Evolutionary conservation across 2,113 vertebrate species (phyloP), one percentile per base, ranked within the genome.

Genomic region (Taxidea taxus): DNA sequence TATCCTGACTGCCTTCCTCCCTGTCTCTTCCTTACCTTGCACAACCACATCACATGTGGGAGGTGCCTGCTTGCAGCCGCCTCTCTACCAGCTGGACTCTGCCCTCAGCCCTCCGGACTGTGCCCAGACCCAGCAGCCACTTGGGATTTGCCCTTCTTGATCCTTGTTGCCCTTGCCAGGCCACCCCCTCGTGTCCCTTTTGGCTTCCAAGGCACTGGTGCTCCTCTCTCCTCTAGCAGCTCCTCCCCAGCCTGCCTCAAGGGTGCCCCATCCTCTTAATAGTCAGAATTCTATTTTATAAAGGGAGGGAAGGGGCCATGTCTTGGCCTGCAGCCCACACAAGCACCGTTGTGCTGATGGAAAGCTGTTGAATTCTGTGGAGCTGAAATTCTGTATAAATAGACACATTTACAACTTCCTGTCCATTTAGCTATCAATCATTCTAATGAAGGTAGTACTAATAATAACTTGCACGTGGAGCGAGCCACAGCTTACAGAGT

Each of bases 391-490:
- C 92, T 75, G 13, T 89, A 44, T 92, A 96, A 96, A 96, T 58
- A 90, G 97, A 92, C 96, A 75, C 90, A 95, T 97, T 96, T 96
- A 96, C 90, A 96, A 95, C 95, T 96, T 98, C 96, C 97, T 92
- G 94, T 96, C 95, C 90, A 85, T 96, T 98, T 95, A 92, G 81
- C 95, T 47, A 62, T 91, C 94, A 47, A 16, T 97, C 96, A 95
- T 72, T 75, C 49, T 23, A 83, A 96, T 87, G 93, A 75, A 97
- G 95, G 80, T 88, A 74, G 64, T 6, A 6, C 62, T 84, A 81
- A 56, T 96, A 80, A 78, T 94, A 95, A 90, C 92, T 96, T 95
- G 60, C 94, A 90, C 21, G 62, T 95, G 96, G n/a, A 88, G 91
- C 58, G 3, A 6, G 83, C 75, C 56, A 42, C 66, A 60, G 81